Evolutionary conservation across 2,888 invertebrate species (phyloP), one percentile per base, ranked within the genome.

Genomic region (Caenorhabditis panamensis): DNA sequence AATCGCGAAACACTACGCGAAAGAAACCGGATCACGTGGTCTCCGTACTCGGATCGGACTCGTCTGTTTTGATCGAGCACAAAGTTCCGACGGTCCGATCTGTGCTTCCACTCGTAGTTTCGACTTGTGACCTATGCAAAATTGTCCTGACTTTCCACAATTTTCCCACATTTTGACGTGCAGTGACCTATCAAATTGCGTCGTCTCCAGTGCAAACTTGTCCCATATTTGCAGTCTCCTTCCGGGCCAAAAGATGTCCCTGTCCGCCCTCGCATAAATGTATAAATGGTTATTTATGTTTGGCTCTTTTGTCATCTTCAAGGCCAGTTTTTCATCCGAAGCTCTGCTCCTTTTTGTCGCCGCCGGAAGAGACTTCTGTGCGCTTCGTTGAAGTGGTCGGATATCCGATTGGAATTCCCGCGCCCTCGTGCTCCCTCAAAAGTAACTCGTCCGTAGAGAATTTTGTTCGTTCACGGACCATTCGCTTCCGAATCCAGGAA

Each of bases 381-480:
- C 66, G 75, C 66, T 66, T 75, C 75, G 49, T 37, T 75, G 75
- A 51, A 66, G 37, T 41, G 37, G 37, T 58, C 75, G 75, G 75
- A 75, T 61, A 31, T 75, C 75, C 75, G 75, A 61, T 75, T 75
- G 26, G 24, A 64, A 59, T 41, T 58, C 44, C 13, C 37, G 31
- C 36, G 24, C 16, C 62, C n/a, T 36, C 58, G 41, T 56, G 56
- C 47, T 47, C 47, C 20, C 47, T 47, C 47, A n/a, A 54, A 67
- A 61, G 3, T 11, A 47, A 56, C 20, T 67, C 62, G 53, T 56
- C 59, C 61, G 67, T 68, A 36, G 16, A 47, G 31, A 68, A 68
- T 44, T 47, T 68, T 28, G 76, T 62, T 58, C 62, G 56, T 53
- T 68, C 41, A 76, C 68, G 68, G 76, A 68, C 61, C 67, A 62